Conservation (phyloP, 1,140 invertebrate species). For the Helicoverpa zea region DNA sequence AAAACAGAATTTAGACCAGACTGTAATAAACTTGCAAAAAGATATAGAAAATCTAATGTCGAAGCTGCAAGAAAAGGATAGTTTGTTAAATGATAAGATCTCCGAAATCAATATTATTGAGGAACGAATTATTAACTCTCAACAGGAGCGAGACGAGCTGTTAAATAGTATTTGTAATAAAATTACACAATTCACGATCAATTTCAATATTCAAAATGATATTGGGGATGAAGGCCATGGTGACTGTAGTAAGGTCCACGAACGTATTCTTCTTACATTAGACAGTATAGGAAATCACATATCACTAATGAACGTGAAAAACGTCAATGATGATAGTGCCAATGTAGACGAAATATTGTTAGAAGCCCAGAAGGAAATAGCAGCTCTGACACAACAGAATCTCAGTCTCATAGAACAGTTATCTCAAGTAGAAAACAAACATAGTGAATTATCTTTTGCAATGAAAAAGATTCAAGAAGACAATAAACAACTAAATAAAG, state of each 20-base stretch:
- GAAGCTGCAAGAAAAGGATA: constrained; percentile 18
- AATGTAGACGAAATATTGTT: constrained; percentile 54
- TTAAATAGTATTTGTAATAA: constrained; percentile 59
- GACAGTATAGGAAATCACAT: constrained; percentile 65
- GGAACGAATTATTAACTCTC: constrained; percentile 51
- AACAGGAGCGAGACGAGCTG: constrained; percentile 52
- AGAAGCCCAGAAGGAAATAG: constrained; percentile 62
- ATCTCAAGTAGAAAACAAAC: constrained; percentile 60
- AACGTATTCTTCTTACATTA: constrained; percentile 61
- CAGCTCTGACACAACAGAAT: constrained; percentile 65
- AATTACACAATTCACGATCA: constrained; percentile 49
- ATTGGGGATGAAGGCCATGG: constrained; percentile 49
- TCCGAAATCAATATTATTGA: constrained; percentile 19
- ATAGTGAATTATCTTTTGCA: constrained; percentile 55
- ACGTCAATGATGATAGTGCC: constrained; percentile 46
- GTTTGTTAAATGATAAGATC: constrained; percentile 18
- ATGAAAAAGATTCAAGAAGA: constrained; percentile 61
- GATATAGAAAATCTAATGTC: neutral
- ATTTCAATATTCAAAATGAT: constrained; percentile 62
- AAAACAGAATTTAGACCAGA: constrained; percentile 3
- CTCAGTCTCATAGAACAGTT: constrained; percentile 60
- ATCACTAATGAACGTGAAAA: constrained; percentile 49
- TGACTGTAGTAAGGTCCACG: constrained; percentile 47
- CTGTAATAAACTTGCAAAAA: neutral
- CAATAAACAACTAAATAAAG: constrained; percentile 59